Percentiles rank a stretch among this genome's conserved stretches.
Evolutionary conservation across 2,797 vertebrate genomes (phyloP).

Genomic region (Manis crassicaudata): DNA sequence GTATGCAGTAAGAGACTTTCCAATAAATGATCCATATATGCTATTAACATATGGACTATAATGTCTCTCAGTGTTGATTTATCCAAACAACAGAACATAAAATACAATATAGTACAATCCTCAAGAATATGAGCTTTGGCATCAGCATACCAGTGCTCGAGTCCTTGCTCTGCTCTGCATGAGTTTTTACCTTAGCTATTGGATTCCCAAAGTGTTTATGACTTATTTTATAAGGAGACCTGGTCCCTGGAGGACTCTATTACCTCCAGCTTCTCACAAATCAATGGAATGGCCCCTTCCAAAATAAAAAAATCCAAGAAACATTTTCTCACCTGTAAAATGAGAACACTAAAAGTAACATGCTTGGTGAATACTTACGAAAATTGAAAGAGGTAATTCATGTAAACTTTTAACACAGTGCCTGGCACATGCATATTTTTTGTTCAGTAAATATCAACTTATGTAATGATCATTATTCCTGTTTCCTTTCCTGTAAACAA

Average conservation of each 20-base stretch:
- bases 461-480: background rate
- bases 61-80: background rate
- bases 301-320: background rate
- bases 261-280: background rate
- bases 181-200: background rate
- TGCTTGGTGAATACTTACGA: background rate
- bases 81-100: background rate
- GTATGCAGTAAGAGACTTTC: background rate
- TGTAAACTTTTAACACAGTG: background rate
- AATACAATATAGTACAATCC: background rate
- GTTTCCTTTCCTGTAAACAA: background rate
- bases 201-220: background rate
- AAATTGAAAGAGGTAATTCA: background rate
- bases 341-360: slow-evolving; percentile 6
- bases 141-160: background rate
- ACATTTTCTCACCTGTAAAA: slow-evolving; percentile 40
- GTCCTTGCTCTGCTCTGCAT: background rate
- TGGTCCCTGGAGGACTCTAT: background rate
- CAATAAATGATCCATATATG: background rate
- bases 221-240: background rate
- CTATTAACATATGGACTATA: background rate
- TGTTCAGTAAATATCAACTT: slow-evolving; percentile 1
- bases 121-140: background rate
- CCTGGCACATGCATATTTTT: background rate
- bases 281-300: background rate